These are phyloP conservation scores for Lutraria rhynchaena DNA, from an alignment of 1,140 invertebrate species.

Conservation along the genomic window DNA sequence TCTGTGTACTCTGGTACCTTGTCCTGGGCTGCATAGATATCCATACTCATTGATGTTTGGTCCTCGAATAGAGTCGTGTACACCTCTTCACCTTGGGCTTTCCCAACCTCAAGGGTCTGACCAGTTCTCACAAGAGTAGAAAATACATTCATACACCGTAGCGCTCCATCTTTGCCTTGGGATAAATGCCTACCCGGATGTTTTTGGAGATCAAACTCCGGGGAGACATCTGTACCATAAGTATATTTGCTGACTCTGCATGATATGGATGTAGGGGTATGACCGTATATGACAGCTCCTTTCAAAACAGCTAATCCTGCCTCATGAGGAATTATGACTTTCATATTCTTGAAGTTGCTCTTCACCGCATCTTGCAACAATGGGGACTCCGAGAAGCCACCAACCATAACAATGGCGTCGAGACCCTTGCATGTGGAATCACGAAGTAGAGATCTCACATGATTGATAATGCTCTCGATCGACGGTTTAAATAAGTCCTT, in stretches of 20 bases:
- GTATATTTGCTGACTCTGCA: conserved; percentile 35
- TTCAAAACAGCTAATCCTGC: conserved; percentile 37
- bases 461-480: not conserved
- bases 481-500: conserved; percentile 12
- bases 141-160: conserved; percentile 13
- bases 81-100: conserved; percentile 4
- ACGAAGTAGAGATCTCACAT: not conserved
- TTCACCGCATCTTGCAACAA: conserved; percentile 13
- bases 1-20: conserved; percentile 19
- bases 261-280: conserved; percentile 1
- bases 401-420: conserved; percentile 28
- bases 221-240: conserved; percentile 1
- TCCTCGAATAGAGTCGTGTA: not conserved
- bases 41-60: conserved; percentile 7
- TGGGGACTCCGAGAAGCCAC: conserved; percentile 39
- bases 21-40: conserved; percentile 9
- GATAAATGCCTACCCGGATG: not conserved
- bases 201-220: not conserved
- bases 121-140: conserved; percentile 14
- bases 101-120: conserved; percentile 14
- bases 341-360: not conserved
- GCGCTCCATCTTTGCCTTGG: not conserved
- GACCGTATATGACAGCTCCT: conserved; percentile 38
- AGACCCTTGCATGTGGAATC: not conserved
- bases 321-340: conserved; percentile 13